Conservation (phyloP, 2,797 vertebrate genomes). For the Sebastiscus tertius region DNA sequence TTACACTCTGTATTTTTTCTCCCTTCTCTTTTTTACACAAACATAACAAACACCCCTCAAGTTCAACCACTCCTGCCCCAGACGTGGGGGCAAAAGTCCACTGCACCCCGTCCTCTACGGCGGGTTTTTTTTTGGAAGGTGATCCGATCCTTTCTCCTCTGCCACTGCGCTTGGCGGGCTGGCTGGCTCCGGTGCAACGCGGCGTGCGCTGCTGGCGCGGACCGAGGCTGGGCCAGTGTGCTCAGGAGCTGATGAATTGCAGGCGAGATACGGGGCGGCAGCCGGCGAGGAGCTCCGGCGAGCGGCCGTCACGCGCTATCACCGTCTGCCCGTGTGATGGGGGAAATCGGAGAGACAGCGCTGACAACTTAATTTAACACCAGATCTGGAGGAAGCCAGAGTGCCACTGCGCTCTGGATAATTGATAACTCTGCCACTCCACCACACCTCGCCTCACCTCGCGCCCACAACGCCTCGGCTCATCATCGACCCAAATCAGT, state of each 20-base stretch:
- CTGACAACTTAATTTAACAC: conserved; percentile 90
- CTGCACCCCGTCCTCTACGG: conserved; percentile 73
- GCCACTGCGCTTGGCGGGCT: conserved; percentile 70
- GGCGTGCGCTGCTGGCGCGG: conserved; percentile 77
- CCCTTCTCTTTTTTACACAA: conserved; percentile 29
- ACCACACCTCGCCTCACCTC: conserved; percentile 63
- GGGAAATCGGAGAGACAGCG: conserved; percentile 83
- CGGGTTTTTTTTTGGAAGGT: conserved; percentile 82
- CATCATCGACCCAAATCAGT: conserved; percentile 39
- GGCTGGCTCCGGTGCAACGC: conserved; percentile 71
- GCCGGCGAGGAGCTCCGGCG: conserved; percentile 83
- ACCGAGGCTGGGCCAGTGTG: conserved; percentile 68
- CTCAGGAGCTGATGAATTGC: conserved; percentile 86
- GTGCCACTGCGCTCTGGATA: conserved; percentile 83
- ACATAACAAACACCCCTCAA: conserved; percentile 47
- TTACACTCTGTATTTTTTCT: conserved; percentile 10
- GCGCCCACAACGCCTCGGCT: conserved; percentile 44
- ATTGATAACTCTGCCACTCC: conserved; percentile 83
- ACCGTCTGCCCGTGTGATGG: conserved; percentile 82
- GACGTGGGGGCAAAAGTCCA: conserved; percentile 66
- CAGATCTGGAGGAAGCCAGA: conserved; percentile 82
- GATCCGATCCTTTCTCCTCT: conserved; percentile 75
- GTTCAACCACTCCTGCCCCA: conserved; percentile 60
- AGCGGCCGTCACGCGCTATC: conserved; percentile 87
- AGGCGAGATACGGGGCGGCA: conserved; percentile 88